These are phyloP conservation scores for Bothrops alternatus DNA, from an alignment of 2,797 vertebrate genomes.

Conservation along the genomic window DNA sequence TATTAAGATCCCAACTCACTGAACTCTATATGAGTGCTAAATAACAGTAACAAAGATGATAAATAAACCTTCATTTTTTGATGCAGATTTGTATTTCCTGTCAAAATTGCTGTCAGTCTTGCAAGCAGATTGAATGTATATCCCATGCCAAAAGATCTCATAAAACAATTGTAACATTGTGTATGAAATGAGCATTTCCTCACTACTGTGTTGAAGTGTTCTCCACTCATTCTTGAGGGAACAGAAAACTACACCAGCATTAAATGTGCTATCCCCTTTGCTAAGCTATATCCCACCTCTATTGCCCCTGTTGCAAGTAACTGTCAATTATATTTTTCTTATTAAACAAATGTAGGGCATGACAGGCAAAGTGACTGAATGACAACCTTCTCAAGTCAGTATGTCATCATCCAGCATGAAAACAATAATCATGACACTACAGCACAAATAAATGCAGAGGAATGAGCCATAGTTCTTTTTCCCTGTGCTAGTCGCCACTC, in stretches of 20 bases:
- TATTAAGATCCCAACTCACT: neutral
- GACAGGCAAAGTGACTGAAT: neutral
- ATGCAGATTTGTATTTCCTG: neutral
- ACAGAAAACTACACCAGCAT: neutral
- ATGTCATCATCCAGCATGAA: neutral
- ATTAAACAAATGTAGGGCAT: neutral
- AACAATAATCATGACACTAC: neutral
- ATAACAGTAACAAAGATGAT: neutral
- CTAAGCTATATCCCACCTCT: neutral
- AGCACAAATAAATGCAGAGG: neutral
- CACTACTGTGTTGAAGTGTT: neutral
- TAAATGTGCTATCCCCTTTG: neutral
- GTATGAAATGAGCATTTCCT: neutral
- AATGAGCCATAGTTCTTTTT: neutral
- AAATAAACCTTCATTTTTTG: neutral
- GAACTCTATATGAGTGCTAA: neutral
- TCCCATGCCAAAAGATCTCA: neutral
- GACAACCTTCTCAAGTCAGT: neutral
- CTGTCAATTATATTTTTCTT: neutral
- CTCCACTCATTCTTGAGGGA: neutral
- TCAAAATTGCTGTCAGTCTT: neutral
- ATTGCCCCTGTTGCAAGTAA: neutral
- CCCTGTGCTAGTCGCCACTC: neutral
- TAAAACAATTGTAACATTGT: neutral
- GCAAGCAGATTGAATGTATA: neutral